Base-by-base conservation (phyloP, 2,797 vertebrate species). In the Pangasius macronema region DNA sequence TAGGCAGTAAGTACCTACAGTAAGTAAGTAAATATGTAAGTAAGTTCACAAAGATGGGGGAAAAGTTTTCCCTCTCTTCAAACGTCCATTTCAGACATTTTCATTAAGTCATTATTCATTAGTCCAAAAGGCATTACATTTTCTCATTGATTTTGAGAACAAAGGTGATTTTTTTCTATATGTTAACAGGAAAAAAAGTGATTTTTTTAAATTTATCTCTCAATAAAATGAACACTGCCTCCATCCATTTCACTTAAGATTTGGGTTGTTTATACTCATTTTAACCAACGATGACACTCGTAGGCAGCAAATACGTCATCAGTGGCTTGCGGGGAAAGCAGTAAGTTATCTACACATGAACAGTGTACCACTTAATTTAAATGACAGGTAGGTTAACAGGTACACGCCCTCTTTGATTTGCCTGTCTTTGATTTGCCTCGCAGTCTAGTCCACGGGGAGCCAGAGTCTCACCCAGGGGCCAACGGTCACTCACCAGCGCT, bases 401-500 rank as follows among this genome's bases (percentile, higher is more conserved):
- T 91, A 76, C 91, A 90, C 42, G 33, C 10, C 79, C n/a, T 70
- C 81, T 83, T 77, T 77, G 72, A 85, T 85, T 85, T 65, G 73
- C 30, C 42, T 77, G 49, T 33, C 70, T 91, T 91, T 88, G 72
- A 89, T 89, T 89, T 59, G 84, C 83, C 63, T 91, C 88, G 87
- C 88, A 80, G 82, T 82, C 82, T 85, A 82, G 73, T 85, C 86
- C 63, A 36, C 63, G 79, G 92, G 90, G 79, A 85, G 80, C 51
- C 81, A 75, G 89, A 82, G 88, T 83, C 87, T 88, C 59, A 89
- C 89, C 55, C 86, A 76, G 87, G 87, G 70, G 80, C 67, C 90
- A 72, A 67, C 76, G 82, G 90, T 87, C 89, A 87, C 76, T 90
- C 92, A 92, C 92, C 93, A 90, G 86, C 53, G 85, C 88, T 95